Evolutionary conservation across 2,888 invertebrate genomes (phyloP), one percentile per base, ranked within the genome.

Genomic region (Slavum lentiscoides): DNA sequence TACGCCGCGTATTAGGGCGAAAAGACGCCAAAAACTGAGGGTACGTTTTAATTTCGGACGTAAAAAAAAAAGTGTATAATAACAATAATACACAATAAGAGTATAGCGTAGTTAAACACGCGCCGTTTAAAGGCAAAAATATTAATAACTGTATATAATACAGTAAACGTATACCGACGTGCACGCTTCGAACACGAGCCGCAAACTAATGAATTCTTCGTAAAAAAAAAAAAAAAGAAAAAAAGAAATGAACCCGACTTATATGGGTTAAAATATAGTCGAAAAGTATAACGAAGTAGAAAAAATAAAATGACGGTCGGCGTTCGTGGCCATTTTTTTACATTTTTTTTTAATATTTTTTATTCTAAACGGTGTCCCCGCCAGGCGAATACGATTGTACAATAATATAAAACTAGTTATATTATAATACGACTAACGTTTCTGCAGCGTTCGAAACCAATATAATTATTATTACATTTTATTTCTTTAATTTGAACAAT

Each of bases 1-100:
- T 72, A 66, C 66, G 30, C 15, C 66, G 30, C 15, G 59, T 68
- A 59, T 75, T 75, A 69, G 53, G 77, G 69, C 69, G 62, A 69
- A 53, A 77, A 62, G 77, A 62, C 64, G 77, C 53, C 62, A 53
- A 77, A 58, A 72, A 53, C 23, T 13, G 55, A 80, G 80, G 70
- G 70, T 64, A 72, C 55, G 19, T 80, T 80, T 70, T 80, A 72
- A 72, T 80, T 80, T 58, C 17, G 37, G 17, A 77, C 37, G 69
- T 70, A 72, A 72, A 72, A 74, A 72, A 72, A 72, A 74, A 53
- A 64, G 30, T 64, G 21, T 39, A 23, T 37, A 23, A 30, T 37
- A 69, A 70, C 62, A 69, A 77, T 62, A 77, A 61, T 49, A 49
- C 30, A 30, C 30, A 30, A 62, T 8, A n/a, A 55, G n/a, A 21